Evolutionary conservation across 2,113 vertebrate species (phyloP).

Genomic region (Garra rufa): DNA sequence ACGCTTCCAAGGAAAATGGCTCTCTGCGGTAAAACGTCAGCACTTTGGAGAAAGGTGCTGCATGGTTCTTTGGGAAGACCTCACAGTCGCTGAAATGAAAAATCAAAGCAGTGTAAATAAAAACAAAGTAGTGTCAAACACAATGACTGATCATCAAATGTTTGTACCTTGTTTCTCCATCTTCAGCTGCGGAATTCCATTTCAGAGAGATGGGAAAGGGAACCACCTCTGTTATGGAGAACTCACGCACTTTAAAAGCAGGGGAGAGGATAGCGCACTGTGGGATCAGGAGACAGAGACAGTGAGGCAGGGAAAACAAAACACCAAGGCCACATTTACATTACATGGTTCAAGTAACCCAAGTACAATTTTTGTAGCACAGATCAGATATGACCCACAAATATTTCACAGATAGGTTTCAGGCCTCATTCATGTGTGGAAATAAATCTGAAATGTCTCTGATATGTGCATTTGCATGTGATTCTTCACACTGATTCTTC

Average conservation of each 20-base stretch:
- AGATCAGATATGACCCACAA: too few relatives aligned
- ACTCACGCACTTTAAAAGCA: constrained; percentile 98
- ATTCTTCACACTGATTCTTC: too few relatives aligned
- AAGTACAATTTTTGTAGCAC: too few relatives aligned
- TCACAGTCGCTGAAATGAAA: constrained; percentile 87
- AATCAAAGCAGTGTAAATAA: constrained; percentile 12
- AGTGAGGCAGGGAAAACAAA: not conserved
- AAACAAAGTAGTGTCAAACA: not conserved
- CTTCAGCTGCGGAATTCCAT: constrained; percentile 96
- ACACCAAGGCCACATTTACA: too few relatives aligned
- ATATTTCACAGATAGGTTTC: too few relatives aligned
- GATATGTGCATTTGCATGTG: too few relatives aligned
- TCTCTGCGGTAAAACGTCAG: constrained; percentile 97
- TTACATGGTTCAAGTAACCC: too few relatives aligned
- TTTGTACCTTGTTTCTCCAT: constrained; percentile 87
- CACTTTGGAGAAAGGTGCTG: constrained; percentile 96
- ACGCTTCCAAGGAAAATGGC: constrained; percentile 92
- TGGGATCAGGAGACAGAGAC: constrained; percentile 41
- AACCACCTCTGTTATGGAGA: constrained; percentile 92
- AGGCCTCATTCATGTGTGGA: too few relatives aligned
- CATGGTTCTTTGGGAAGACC: constrained; percentile 92
- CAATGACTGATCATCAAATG: not conserved
- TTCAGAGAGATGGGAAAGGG: constrained; percentile 92
- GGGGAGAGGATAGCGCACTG: constrained; percentile 98
- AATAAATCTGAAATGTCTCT: too few relatives aligned